Evolutionary conservation across 2,113 vertebrate genomes (phyloP).

Genomic region (Gobius niger): DNA sequence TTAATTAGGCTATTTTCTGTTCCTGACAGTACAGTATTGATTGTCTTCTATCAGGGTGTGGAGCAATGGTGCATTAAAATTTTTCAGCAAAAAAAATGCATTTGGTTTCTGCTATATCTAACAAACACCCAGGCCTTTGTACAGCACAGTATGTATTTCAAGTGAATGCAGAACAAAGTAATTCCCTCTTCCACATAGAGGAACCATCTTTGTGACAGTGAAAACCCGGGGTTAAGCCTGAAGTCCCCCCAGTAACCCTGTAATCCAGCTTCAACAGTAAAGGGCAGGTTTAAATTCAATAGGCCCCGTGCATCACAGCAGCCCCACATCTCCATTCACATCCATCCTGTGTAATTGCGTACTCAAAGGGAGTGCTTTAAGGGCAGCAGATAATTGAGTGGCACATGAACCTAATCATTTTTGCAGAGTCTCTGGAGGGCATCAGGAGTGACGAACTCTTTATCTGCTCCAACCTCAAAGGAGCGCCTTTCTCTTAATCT

Average conservation of each 20-base stretch:
- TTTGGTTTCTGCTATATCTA: too few relatives aligned
- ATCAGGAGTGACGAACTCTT: conserved; percentile 52
- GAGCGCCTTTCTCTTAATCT: conserved; percentile 59
- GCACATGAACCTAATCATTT: conserved; percentile 68
- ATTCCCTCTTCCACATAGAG: neutral
- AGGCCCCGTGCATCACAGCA: conserved; percentile 54
- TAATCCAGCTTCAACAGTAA: conserved; percentile 3
- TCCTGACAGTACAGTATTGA: too few relatives aligned
- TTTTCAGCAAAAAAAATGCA: too few relatives aligned
- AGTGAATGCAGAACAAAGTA: neutral
- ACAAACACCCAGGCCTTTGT: too few relatives aligned
- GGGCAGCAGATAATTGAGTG: conserved; percentile 67
- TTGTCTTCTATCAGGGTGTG: too few relatives aligned
- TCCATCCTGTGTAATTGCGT: conserved; percentile 65
- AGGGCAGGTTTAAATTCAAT: conserved; percentile 43
- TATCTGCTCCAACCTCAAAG: conserved; percentile 57
- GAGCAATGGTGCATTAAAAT: too few relatives aligned
- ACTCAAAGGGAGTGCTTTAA: conserved; percentile 63
- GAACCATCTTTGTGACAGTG: neutral
- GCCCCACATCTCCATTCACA: conserved; percentile 51
- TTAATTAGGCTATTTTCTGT: too few relatives aligned
- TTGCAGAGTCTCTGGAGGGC: conserved; percentile 51
- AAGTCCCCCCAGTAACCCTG: neutral
- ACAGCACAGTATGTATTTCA: neutral
- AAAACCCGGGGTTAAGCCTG: conserved; percentile 3